Base-by-base conservation (phyloP, 2,113 vertebrate genomes). In the Meriones unguiculatus region DNA sequence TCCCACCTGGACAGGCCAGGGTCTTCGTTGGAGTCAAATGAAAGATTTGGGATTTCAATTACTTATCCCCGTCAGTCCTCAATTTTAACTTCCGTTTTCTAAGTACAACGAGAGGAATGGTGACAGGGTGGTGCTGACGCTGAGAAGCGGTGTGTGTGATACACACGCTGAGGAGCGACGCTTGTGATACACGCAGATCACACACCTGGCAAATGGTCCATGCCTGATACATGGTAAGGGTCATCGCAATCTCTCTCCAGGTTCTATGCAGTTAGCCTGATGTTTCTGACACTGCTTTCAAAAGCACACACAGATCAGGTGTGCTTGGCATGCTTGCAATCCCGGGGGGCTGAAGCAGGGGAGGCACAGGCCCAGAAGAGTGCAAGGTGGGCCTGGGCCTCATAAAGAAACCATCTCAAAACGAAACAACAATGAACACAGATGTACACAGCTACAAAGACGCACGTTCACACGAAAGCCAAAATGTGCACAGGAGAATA, bases 231-330 rank as follows among this genome's bases (percentile, higher is more conserved):
- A 64, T 85, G 30, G 2, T 10, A 78, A 24, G 3, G 24, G 30
- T 22, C 95, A 10, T 70, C 72, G 78, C 75, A 25, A 20, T 87
- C 59, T 95, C 57, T 93, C 82, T 92, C 59, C 22, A 73, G 28
- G 24, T 3, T 92, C 69, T 92, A 62, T 85, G 70, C 32, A 3
- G 89, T 46, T 59, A 90, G 62, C 69, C 41, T 28, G 67, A 96
- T 15, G 17, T 93, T 87, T 93, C 85, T 96, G 24, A 54, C 54
- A 20, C 24, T 85, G 2, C 57, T 52, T 88, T 95, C n/a, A 92
- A 72, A 95, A 78, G 87, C 28, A 91, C 11, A 75, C 41, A 52
- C 41, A 73, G 32, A 46, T 15, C 32, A 50, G 22, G 24, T 15
- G 18, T 52, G 20, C 67, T 9, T 3, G 3, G 22, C 6, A 20